These are phyloP conservation scores for Loriculus beryllinus DNA, from an alignment of 2,797 vertebrate species.

Conservation along the genomic window DNA sequence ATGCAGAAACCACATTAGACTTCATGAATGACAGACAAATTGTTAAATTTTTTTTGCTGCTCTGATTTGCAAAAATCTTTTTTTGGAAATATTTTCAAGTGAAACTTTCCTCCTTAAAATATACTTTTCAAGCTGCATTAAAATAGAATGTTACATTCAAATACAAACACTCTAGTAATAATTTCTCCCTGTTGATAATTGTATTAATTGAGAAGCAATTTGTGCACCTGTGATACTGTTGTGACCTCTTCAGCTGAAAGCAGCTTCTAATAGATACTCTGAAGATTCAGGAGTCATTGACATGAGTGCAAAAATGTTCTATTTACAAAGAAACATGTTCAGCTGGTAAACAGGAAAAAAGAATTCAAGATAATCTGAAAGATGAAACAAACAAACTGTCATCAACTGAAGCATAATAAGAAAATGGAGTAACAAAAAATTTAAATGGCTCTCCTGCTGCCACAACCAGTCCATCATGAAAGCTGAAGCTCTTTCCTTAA, in stretches of 20 bases:
- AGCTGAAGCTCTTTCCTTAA: background rate
- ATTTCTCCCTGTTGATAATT: slow-evolving; percentile 59
- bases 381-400: background rate
- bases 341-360: slow-evolving; percentile 29
- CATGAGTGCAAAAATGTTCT: slow-evolving; percentile 33
- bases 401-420: background rate
- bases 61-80: slow-evolving; percentile 54
- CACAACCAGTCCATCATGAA: background rate
- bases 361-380: background rate
- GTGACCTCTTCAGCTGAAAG: slow-evolving; percentile 55
- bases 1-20: slow-evolving; percentile 64
- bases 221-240: slow-evolving; percentile 28
- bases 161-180: slow-evolving; percentile 46
- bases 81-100: slow-evolving; percentile 47
- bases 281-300: slow-evolving; percentile 50
- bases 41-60: slow-evolving; percentile 57
- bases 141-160: slow-evolving; percentile 55
- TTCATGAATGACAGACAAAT: slow-evolving; percentile 66
- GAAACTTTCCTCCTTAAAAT: slow-evolving; percentile 58
- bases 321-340: slow-evolving; percentile 39
- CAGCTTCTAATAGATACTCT: slow-evolving; percentile 44
- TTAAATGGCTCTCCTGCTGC: background rate
- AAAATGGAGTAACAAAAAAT: slow-evolving; percentile 10
- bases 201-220: slow-evolving; percentile 56
- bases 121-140: slow-evolving; percentile 57